phyloP scores from a whole-genome alignment of 1,140 invertebrate genomes.

The Zaprionus capensis region DNA sequence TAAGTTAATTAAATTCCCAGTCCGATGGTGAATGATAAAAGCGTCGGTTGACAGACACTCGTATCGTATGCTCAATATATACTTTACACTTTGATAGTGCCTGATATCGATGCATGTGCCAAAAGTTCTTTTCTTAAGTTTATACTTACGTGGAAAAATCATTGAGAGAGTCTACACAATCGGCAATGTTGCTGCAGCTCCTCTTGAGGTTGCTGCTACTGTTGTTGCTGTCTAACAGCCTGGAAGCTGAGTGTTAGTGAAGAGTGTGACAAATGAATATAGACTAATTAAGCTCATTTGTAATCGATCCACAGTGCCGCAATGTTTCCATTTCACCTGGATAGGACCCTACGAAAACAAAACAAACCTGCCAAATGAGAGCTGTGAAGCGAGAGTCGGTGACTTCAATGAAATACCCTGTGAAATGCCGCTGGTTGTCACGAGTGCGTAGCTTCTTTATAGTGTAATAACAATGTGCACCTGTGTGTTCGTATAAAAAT shows the following conservation, averaged over 20 bases:
- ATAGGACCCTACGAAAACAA: slow-evolving; percentile 74
- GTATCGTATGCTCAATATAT: slow-evolving; percentile 43
- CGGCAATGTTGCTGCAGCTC: slow-evolving; percentile 54
- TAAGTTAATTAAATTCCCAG: background rate
- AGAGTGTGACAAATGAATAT: background rate
- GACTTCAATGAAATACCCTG: slow-evolving; percentile 75
- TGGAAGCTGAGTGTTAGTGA: slow-evolving; percentile 58
- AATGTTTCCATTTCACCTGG: slow-evolving; percentile 80
- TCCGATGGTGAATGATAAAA: slow-evolving; percentile 38
- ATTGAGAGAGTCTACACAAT: slow-evolving; percentile 31
- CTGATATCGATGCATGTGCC: background rate
- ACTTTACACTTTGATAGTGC: slow-evolving; percentile 34
- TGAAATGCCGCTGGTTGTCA: slow-evolving; percentile 63
- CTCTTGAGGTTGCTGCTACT: slow-evolving; percentile 24
- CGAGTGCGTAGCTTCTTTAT: slow-evolving; percentile 44
- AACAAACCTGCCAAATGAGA: slow-evolving; percentile 55
- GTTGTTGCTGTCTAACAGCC: slow-evolving; percentile 38
- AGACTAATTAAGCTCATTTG: slow-evolving; percentile 3
- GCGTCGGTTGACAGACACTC: slow-evolving; percentile 22
- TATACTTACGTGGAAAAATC: background rate
- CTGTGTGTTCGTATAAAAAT: background rate
- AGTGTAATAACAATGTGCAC: background rate
- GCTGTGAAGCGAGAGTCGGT: slow-evolving; percentile 59
- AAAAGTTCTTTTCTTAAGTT: slow-evolving; percentile 1
- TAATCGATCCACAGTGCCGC: slow-evolving; percentile 50